phyloP scores from a whole-genome alignment of 2,797 vertebrate species.

The Natrix natrix region DNA sequence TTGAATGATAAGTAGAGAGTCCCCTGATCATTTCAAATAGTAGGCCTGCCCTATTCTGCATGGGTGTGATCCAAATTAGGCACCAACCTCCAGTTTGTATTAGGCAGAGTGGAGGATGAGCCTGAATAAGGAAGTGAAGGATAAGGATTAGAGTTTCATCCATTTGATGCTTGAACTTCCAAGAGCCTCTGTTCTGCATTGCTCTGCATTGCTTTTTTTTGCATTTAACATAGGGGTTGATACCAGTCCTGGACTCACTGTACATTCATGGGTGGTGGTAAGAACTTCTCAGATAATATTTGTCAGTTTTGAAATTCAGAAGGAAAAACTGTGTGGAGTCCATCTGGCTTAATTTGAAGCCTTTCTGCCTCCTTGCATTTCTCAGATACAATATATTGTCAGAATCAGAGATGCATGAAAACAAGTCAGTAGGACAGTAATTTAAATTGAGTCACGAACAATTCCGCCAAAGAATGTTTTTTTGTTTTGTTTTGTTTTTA shows the following conservation, averaged over 20 bases:
- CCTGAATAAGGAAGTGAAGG: not conserved
- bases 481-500: not conserved
- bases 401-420: not conserved
- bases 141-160: not conserved
- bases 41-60: not conserved
- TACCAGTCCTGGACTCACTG: not conserved
- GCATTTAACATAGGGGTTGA: not conserved
- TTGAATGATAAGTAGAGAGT: not conserved
- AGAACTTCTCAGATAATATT: not conserved
- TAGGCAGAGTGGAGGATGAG: not conserved
- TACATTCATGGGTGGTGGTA: not conserved
- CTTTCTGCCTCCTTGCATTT: not conserved
- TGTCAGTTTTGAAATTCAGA: not conserved
- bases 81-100: not conserved
- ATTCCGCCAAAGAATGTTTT: not conserved
- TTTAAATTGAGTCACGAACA: not conserved
- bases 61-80: not conserved
- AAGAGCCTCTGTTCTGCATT: not conserved
- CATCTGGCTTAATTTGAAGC: not conserved
- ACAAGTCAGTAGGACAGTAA: not conserved
- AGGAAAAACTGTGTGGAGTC: not conserved
- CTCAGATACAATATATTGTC: not conserved
- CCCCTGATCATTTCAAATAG: not conserved
- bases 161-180: not conserved
- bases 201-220: not conserved